These are phyloP conservation scores for Odontesthes bonariensis DNA, from an alignment of 2,113 vertebrate species.

Conservation along the genomic window DNA sequence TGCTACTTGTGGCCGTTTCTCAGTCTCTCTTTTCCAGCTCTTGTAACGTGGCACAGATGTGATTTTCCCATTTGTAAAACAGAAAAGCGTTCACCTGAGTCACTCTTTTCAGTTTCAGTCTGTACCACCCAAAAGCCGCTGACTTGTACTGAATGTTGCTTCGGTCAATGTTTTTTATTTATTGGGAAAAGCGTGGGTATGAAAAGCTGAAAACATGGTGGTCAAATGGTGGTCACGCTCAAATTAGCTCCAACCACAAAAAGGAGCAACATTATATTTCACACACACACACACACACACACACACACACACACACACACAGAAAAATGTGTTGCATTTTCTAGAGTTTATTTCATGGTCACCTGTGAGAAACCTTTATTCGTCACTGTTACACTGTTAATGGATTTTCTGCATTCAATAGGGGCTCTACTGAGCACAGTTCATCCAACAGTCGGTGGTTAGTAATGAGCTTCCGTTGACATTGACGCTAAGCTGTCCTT, in stretches of 20 bases:
- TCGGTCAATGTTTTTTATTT: too few species aligned
- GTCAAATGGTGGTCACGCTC: too few species aligned
- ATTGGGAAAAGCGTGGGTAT: too few species aligned
- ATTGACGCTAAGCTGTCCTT: conserved; percentile 18
- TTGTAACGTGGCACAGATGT: background rate
- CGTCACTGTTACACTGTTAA: conserved; percentile 9
- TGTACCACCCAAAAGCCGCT: background rate
- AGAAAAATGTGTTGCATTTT: too few species aligned
- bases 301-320: too few species aligned
- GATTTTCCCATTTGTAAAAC: background rate
- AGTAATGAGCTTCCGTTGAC: conserved; percentile 5
- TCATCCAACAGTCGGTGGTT: conserved; percentile 4
- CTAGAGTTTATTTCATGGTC: too few species aligned
- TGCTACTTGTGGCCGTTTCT: background rate
- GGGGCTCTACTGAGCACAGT: background rate
- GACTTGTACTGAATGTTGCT: too few species aligned
- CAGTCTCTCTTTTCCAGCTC: background rate
- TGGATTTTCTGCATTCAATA: conserved; percentile 16
- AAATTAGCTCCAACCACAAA: too few species aligned
- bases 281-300: too few species aligned
- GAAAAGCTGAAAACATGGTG: too few species aligned
- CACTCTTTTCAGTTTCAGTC: background rate
- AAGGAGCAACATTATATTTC: background rate
- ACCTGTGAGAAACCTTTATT: background rate
- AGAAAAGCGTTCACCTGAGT: background rate